Evolutionary conservation across 2,797 vertebrate genomes (phyloP), one percentile per base, ranked within the genome.

Genomic region (Paramormyrops hopkinsi): DNA sequence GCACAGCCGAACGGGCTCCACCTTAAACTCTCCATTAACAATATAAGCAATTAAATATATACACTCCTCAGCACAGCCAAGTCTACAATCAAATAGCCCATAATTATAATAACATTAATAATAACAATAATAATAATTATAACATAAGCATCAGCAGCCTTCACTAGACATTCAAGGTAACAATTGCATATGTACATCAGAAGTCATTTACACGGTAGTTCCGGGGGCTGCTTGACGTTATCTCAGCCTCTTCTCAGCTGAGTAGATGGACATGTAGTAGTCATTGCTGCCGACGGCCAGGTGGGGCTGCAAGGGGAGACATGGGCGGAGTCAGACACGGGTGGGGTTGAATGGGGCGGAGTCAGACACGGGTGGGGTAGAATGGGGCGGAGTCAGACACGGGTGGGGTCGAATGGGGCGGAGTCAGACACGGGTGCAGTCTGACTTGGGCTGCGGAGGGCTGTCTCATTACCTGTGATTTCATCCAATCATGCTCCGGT

Each of bases 211-310:
- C 94, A 94, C 95, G 95, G 93, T 90, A 59, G 94, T 88, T 91
- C 89, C 86, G 17, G 84, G 82, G 56, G 44, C 11, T 91, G 94
- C 92, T 91, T 93, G 91, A 91, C 93, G 97, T 96, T 99, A 99
- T 98, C 98, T 99, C 93, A 97, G 95, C 87, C 98, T 95, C 95
- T 99, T 99, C 95, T 99, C 98, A 88, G 98, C 97, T 0, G 98
- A 99, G 93, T 99, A 99, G 95, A 99, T 99, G 54, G 98, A 99
- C 97, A 99, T 99, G 96, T 98, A 99, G 97, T 97, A 99, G 95
- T 99, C 98, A 0, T 99, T 99, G 96, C 98, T 99, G 90, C 98
- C 98, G 2, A 99, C 98, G 0, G 98, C 98, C 95, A 99, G 93
- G 91, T 99, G 98, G 0, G 98, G 98, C 98, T 99, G 95, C 0